These are phyloP conservation scores for Apantesis nais DNA, from an alignment of 2,888 invertebrate species.

Conservation along the genomic window DNA sequence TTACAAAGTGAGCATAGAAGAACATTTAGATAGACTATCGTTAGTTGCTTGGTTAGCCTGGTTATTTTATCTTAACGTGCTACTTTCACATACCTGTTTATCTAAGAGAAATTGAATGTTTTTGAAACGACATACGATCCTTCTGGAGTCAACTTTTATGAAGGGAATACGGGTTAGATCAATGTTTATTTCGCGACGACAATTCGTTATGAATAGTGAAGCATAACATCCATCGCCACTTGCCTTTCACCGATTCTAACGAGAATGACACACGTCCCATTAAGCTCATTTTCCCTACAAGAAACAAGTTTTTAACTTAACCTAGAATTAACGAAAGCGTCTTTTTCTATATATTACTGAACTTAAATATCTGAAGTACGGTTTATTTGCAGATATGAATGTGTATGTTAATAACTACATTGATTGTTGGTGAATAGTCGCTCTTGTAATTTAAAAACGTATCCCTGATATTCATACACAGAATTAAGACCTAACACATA, in stretches of 20 bases:
- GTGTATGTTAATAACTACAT: background rate
- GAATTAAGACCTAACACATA: background rate
- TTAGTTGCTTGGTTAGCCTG: constrained; percentile 19
- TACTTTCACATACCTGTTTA: constrained; percentile 36
- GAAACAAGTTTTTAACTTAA: background rate
- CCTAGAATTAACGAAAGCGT: background rate
- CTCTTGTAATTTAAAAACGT: background rate
- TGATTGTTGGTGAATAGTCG: background rate
- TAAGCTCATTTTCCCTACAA: constrained; percentile 17
- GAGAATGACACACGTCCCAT: constrained; percentile 18
- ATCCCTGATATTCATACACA: background rate
- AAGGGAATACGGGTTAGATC: constrained; percentile 52
- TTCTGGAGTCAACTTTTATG: constrained; percentile 53
- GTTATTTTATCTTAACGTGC: constrained; percentile 48
- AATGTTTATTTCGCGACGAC: constrained; percentile 48
- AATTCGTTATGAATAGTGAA: constrained; percentile 57
- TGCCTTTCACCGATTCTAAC: constrained; percentile 14
- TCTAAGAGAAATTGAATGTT: constrained; percentile 50
- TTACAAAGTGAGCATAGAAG: constrained; percentile 6
- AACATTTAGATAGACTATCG: constrained; percentile 26
- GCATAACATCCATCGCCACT: constrained; percentile 37
- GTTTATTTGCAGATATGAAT: background rate
- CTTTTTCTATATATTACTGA: background rate
- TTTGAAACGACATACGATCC: constrained; percentile 51
- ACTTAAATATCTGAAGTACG: background rate